These are phyloP conservation scores for Scaptomyza polygonia DNA, from an alignment of 2,888 invertebrate species.

Conservation along the genomic window DNA sequence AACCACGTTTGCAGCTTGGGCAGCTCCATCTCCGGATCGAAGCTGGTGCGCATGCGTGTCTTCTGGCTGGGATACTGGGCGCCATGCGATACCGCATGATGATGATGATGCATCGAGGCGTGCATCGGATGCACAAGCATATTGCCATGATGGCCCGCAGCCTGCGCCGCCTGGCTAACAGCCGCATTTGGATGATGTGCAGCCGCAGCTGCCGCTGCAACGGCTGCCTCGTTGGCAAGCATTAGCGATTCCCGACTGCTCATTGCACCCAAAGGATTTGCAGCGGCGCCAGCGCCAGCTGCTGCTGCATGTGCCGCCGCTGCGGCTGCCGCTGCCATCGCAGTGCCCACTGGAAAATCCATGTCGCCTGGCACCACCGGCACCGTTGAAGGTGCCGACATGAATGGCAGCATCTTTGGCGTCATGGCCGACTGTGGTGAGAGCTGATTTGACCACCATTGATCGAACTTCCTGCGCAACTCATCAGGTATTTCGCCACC, in stretches of 20 bases:
- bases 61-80: conserved; percentile 89
- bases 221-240: conserved; percentile 74
- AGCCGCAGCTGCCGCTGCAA: conserved; percentile 65
- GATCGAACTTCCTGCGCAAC: conserved; percentile 93
- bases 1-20: conserved; percentile 99
- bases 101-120: conserved; percentile 88
- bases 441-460: conserved; percentile 93
- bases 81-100: conserved; percentile 85
- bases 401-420: conserved; percentile 85
- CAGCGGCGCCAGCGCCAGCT: conserved; percentile 61
- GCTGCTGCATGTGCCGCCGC: conserved; percentile 84
- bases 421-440: conserved; percentile 86
- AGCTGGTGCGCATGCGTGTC: conserved; percentile 97
- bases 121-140: conserved; percentile 89
- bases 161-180: conserved; percentile 54
- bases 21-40: conserved; percentile 97
- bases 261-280: conserved; percentile 67
- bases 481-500: conserved; percentile 92
- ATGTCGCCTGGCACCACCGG: conserved; percentile 81
- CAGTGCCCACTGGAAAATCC: conserved; percentile 83
- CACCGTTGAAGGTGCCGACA: conserved; percentile 80
- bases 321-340: conserved; percentile 85
- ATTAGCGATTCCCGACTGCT: conserved; percentile 77
- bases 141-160: conserved; percentile 71
- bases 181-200: conserved; percentile 71